These are phyloP conservation scores for Tetramorium bicarinatum DNA, from an alignment of 2,888 invertebrate genomes.

Conservation along the genomic window DNA sequence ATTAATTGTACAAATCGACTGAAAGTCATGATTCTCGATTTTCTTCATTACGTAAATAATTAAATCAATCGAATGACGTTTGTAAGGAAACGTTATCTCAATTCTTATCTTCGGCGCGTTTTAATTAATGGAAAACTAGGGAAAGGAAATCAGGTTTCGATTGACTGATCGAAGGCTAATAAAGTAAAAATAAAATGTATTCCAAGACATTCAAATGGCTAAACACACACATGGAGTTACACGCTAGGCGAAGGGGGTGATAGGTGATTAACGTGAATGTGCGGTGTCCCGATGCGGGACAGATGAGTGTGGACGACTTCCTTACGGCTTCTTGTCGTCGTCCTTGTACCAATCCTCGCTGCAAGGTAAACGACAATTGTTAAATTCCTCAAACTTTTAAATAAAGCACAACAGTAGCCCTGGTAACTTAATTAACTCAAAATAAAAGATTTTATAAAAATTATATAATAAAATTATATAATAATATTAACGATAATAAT, in stretches of 20 bases:
- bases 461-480: too few relatives aligned
- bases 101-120: neutral
- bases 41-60: neutral
- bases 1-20: neutral
- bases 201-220: slow-evolving; percentile 73
- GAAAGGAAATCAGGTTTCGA: neutral
- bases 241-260: slow-evolving; percentile 71
- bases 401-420: neutral
- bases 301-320: slow-evolving; percentile 74
- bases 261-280: slow-evolving; percentile 65
- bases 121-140: neutral
- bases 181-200: slow-evolving; percentile 76
- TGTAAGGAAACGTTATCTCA: neutral
- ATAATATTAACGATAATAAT: neutral
- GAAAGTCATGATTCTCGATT: neutral
- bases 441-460: neutral
- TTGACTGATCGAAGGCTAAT: slow-evolving; percentile 22
- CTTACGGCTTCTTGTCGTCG: slow-evolving; percentile 88
- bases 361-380: slow-evolving; percentile 51
- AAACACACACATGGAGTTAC: slow-evolving; percentile 71
- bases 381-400: neutral
- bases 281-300: slow-evolving; percentile 85
- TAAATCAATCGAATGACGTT: neutral
- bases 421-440: neutral
- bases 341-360: slow-evolving; percentile 97